phyloP scores from a whole-genome alignment of 2,888 invertebrate genomes.

The Unio pictorum region DNA sequence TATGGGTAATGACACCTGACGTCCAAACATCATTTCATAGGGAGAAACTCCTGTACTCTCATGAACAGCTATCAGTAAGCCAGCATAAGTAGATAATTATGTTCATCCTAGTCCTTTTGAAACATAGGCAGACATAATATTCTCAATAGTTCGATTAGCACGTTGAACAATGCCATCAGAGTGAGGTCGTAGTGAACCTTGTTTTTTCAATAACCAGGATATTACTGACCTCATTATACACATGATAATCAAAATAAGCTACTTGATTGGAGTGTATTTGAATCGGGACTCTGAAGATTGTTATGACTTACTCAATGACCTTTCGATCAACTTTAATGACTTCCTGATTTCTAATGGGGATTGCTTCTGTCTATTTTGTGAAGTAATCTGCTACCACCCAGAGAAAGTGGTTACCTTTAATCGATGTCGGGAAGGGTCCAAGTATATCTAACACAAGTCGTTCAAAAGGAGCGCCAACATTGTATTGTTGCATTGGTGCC shows the following conservation, averaged over 20 bases:
- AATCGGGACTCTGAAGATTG: slow-evolving; percentile 11
- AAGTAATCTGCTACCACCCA: slow-evolving; percentile 11
- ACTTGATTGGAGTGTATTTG: slow-evolving; percentile 18
- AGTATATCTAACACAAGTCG: slow-evolving; percentile 11
- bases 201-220: slow-evolving; percentile 16
- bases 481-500: slow-evolving; percentile 6
- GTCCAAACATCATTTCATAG: slow-evolving; percentile 16
- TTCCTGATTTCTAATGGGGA: slow-evolving; percentile 7
- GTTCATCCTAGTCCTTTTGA: slow-evolving; percentile 25
- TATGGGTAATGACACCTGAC: slow-evolving; percentile 18
- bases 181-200: slow-evolving; percentile 15
- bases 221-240: slow-evolving; percentile 12
- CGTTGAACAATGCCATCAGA: slow-evolving; percentile 21
- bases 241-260: slow-evolving; percentile 10
- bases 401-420: slow-evolving; percentile 10
- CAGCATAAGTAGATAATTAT: slow-evolving; percentile 21
- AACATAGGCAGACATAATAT: slow-evolving; percentile 16
- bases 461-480: slow-evolving; percentile 1
- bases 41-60: slow-evolving; percentile 19
- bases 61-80: slow-evolving; percentile 20
- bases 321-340: slow-evolving; percentile 11
- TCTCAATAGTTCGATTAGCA: slow-evolving; percentile 14
- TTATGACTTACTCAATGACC: slow-evolving; percentile 6
- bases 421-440: slow-evolving; percentile 11
- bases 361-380: slow-evolving; percentile 17